Evolutionary conservation across 2,797 vertebrate genomes (phyloP).

Genomic region (Sciurus vulgaris): DNA sequence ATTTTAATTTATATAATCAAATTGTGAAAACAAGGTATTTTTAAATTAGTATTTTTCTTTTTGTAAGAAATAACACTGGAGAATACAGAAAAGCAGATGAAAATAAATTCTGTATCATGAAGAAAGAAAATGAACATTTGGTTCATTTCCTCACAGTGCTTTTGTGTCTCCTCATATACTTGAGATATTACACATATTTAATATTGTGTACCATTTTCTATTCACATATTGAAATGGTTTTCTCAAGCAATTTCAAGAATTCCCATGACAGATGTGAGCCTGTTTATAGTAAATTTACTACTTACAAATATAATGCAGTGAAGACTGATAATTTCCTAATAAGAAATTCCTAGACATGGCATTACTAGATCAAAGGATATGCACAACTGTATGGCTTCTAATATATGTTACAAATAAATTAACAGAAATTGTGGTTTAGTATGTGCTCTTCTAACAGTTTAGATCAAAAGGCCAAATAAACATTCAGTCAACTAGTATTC

Average conservation of each 20-base stretch:
- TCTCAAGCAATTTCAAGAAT: conserved; percentile 40
- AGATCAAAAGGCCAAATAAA: conserved; percentile 7
- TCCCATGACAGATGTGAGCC: not conserved
- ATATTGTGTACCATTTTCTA: conserved; percentile 9
- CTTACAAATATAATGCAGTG: conserved; percentile 5
- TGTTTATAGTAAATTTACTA: conserved; percentile 41
- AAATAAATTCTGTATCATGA: not conserved
- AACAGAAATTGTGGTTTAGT: not conserved
- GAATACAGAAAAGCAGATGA: conserved; percentile 23
- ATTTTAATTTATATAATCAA: conserved; percentile 15
- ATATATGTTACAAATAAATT: not conserved
- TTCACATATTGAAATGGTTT: not conserved
- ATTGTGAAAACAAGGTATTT: conserved; percentile 22
- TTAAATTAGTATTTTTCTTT: conserved; percentile 2
- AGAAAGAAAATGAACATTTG: conserved; percentile 22
- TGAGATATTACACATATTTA: not conserved
- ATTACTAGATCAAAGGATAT: conserved; percentile 17
- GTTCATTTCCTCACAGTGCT: conserved; percentile 23
- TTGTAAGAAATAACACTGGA: conserved; percentile 39
- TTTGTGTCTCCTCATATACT: not conserved
- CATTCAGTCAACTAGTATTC: not conserved
- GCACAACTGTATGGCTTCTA: not conserved
- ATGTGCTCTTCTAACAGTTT: conserved; percentile 5
- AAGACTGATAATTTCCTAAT: conserved; percentile 15
- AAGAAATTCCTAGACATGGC: not conserved